Evolutionary conservation across 92 coral and sea anemone species (phyloP).

Genomic region (Parazoanthus atlanticus): DNA sequence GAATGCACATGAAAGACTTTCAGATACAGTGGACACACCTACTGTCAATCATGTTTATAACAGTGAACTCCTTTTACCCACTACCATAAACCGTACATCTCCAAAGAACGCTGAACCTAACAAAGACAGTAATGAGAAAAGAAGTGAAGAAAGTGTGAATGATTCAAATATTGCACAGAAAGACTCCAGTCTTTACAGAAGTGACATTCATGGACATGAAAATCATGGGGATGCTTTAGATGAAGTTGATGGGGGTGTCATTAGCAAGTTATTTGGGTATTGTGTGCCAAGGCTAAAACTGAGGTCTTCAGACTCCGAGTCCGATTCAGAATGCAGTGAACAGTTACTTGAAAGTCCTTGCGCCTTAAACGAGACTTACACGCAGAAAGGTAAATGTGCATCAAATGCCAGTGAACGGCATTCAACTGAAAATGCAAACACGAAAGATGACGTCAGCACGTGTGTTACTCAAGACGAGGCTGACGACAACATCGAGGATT

Average conservation of each 20-base stretch:
- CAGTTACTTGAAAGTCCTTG: not conserved
- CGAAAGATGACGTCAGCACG: not conserved
- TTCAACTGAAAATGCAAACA: not conserved
- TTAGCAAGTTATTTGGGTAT: conserved; percentile 49
- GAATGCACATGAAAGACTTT: not conserved
- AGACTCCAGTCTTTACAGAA: not conserved
- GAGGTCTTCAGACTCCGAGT: conserved; percentile 35
- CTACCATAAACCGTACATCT: not conserved
- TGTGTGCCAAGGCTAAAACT: conserved; percentile 70
- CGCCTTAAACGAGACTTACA: not conserved
- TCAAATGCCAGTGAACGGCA: not conserved
- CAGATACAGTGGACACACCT: not conserved
- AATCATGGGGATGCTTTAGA: conserved; percentile 44
- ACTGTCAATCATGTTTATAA: not conserved
- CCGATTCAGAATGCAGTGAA: conserved; percentile 19
- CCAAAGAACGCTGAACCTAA: not conserved
- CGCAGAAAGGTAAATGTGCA: not conserved
- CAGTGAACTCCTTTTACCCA: not conserved
- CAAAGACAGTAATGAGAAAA: not conserved
- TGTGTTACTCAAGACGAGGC: conserved; percentile 41
- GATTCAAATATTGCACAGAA: not conserved
- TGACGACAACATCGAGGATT: conserved; percentile 65
- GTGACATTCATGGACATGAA: conserved; percentile 1
- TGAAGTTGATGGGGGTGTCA: conserved; percentile 80
- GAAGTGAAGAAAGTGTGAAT: not conserved